Percentiles rank a stretch among this genome's conserved stretches.
Evolutionary conservation across 92 coral and sea anemone species (phyloP).

Genomic region (Siderastrea radians): DNA sequence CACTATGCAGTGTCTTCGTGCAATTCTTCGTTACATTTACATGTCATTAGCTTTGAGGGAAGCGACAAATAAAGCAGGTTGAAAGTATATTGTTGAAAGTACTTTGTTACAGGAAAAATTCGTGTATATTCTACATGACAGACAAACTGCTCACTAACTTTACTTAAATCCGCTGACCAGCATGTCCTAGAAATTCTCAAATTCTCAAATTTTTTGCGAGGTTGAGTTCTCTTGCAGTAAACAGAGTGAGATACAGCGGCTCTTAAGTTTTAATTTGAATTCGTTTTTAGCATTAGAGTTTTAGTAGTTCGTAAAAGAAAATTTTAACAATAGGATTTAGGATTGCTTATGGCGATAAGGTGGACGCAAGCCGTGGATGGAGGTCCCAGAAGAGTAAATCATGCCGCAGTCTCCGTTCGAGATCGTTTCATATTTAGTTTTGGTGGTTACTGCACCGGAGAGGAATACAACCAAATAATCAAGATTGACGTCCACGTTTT

Average conservation of each 20-base stretch:
- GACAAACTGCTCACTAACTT: too few species aligned
- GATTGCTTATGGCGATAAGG: slow-evolving; percentile 68
- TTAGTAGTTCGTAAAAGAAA: neutral
- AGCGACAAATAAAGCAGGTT: too few species aligned
- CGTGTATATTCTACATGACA: too few species aligned
- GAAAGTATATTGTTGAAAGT: too few species aligned
- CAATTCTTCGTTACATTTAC: too few species aligned
- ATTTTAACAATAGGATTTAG: neutral
- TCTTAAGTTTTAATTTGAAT: neutral
- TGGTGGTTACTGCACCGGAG: slow-evolving; percentile 98
- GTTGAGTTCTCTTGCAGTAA: neutral
- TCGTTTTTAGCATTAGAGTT: slow-evolving; percentile 10
- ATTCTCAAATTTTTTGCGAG: neutral
- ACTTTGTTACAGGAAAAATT: too few species aligned
- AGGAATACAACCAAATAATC: slow-evolving; percentile 84
- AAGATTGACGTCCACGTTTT: slow-evolving; percentile 95
- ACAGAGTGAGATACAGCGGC: neutral
- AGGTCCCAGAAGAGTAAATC: slow-evolving; percentile 97
- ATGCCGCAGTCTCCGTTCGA: slow-evolving; percentile 90
- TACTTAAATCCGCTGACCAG: slow-evolving; percentile 33
- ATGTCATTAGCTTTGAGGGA: too few species aligned
- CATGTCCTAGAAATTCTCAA: neutral
- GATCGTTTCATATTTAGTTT: slow-evolving; percentile 92
- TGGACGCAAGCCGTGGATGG: slow-evolving; percentile 95
- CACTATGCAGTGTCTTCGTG: too few species aligned